These are phyloP conservation scores for Drosophila orosa DNA, from an alignment of 1,140 invertebrate species.

Conservation along the genomic window DNA sequence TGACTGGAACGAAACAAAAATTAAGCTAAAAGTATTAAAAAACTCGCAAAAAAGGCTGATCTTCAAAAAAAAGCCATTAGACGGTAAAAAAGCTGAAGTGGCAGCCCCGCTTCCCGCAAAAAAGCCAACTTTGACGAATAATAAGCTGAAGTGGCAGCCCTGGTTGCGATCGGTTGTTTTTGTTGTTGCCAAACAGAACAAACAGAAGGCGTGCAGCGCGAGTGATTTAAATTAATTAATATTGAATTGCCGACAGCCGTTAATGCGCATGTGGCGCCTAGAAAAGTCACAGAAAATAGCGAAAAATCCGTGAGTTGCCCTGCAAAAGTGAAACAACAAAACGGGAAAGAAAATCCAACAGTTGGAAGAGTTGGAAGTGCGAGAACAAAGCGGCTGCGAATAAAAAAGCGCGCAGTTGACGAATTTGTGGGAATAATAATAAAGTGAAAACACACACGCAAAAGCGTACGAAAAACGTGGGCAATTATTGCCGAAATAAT, in stretches of 20 bases:
- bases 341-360: not conserved
- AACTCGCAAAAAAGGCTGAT: too few relatives aligned
- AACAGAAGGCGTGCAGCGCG: conserved; percentile 15
- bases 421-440: conserved; percentile 20
- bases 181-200: conserved; percentile 7
- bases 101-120: too few relatives aligned
- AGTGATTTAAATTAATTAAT: conserved; percentile 20
- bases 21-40: too few relatives aligned
- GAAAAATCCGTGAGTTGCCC: conserved; percentile 7
- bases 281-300: conserved; percentile 4
- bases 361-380: conserved; percentile 4
- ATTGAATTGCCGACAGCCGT: conserved; percentile 8
- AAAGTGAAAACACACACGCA: conserved; percentile 3
- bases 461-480: conserved; percentile 3
- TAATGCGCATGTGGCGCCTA: conserved; percentile 11
- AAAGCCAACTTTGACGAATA: too few relatives aligned
- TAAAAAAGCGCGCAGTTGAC: conserved; percentile 20
- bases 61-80: too few relatives aligned
- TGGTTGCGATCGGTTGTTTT: conserved; percentile 5
- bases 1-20: too few relatives aligned
- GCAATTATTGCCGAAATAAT: conserved; percentile 9
- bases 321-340: not conserved
- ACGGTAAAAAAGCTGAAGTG: too few relatives aligned
- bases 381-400: conserved; percentile 18
- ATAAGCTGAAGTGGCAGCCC: too few relatives aligned